These are phyloP conservation scores for Micromussa lordhowensis DNA, from an alignment of 92 coral and sea anemone genomes.

Conservation along the genomic window DNA sequence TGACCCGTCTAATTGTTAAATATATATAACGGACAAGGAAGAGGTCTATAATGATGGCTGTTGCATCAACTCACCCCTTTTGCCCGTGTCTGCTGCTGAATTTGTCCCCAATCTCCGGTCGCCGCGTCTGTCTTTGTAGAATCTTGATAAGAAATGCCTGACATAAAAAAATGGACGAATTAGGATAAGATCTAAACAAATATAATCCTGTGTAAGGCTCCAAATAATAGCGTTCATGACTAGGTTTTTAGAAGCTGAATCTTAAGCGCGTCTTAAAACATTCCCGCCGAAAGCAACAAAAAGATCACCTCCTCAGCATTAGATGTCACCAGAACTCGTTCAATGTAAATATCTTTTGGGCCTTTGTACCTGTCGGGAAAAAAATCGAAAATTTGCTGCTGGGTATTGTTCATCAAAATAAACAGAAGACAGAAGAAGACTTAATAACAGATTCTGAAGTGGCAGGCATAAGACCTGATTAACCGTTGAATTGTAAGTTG, in stretches of 20 bases:
- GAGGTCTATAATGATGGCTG: background rate
- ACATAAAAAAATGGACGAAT: background rate
- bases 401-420: background rate
- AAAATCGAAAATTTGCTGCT: background rate
- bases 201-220: background rate
- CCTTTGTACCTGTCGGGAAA: constrained; percentile 76
- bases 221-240: background rate
- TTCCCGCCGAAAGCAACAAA: background rate
- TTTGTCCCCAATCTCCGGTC: constrained; percentile 98
- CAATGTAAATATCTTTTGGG: constrained; percentile 78
- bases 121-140: constrained; percentile 92
- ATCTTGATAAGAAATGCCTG: constrained; percentile 96
- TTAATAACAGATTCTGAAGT: background rate
- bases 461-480: no score
- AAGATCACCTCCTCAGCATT: constrained; percentile 84
- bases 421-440: background rate
- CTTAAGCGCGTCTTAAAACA: background rate
- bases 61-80: constrained; percentile 78
- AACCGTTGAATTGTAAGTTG: no score
- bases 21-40: background rate
- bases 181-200: background rate
- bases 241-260: background rate
- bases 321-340: constrained; percentile 85
- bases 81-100: constrained; percentile 99
- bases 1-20: no score